Evolutionary conservation across 1,140 invertebrate species (phyloP).

Genomic region (Rhyacophila brunnea): DNA sequence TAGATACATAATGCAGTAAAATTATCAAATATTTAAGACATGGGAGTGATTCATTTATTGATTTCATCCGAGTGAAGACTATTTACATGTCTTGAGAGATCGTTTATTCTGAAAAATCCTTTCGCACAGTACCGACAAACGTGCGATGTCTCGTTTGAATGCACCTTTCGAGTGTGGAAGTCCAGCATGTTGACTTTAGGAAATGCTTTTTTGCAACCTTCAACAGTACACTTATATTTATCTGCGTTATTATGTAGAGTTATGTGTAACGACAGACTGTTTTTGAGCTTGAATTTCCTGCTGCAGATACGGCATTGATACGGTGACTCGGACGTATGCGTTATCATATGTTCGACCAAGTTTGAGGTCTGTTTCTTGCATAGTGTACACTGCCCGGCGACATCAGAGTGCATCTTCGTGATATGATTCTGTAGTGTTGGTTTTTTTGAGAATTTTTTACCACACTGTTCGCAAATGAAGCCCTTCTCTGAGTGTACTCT

Average conservation of each 20-base stretch:
- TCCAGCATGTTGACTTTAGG: conserved; percentile 23
- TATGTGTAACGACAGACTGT: conserved; percentile 13
- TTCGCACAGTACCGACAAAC: conserved; percentile 26
- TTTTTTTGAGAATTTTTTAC: conserved; percentile 1
- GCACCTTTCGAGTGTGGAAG: conserved; percentile 26
- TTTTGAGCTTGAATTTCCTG: conserved; percentile 14
- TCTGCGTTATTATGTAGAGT: conserved; percentile 15
- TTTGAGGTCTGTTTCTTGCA: conserved; percentile 30
- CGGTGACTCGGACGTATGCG: conserved; percentile 34
- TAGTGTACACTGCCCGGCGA: conserved; percentile 17
- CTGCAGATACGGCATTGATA: conserved; percentile 34
- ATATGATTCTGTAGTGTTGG: not conserved
- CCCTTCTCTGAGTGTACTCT: conserved; percentile 19
- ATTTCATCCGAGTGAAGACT: conserved; percentile 16
- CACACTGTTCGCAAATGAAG: conserved; percentile 7
- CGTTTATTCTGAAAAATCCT: conserved; percentile 27
- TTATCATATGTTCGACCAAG: conserved; percentile 48
- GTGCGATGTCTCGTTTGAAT: conserved; percentile 24
- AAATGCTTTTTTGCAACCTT: conserved; percentile 20
- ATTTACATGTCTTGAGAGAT: conserved; percentile 28
- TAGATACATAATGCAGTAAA: no score
- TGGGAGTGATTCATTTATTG: no score
- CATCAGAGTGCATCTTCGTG: conserved; percentile 41
- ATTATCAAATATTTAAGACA: no score
- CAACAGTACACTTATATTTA: conserved; percentile 23